These are phyloP conservation scores for Scortum barcoo DNA, from an alignment of 2,113 vertebrate species.

Conservation along the genomic window DNA sequence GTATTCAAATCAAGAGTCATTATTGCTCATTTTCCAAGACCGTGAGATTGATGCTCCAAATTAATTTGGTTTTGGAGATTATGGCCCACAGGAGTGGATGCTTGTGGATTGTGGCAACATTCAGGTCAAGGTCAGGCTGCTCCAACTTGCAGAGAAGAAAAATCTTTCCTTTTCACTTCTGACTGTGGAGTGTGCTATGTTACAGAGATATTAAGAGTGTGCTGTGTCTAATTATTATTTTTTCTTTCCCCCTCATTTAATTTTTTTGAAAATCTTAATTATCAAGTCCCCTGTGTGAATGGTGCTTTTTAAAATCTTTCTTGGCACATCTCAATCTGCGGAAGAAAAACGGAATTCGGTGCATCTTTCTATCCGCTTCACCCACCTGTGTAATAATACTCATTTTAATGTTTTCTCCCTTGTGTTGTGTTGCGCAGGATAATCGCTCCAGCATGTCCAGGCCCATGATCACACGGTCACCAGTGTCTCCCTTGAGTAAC, in stretches of 20 bases:
- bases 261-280: not conserved
- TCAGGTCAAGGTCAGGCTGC: constrained; percentile 84
- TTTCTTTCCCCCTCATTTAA: not conserved
- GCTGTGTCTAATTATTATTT: not conserved
- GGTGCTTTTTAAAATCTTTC: not conserved
- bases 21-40: constrained; percentile 74
- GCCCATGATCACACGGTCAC: constrained; percentile 98
- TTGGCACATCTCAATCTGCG: constrained; percentile 1
- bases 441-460: constrained; percentile 99
- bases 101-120: constrained; percentile 77
- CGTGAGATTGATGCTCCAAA: constrained; percentile 78
- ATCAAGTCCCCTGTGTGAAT: not conserved
- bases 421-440: constrained; percentile 85
- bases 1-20: constrained; percentile 74
- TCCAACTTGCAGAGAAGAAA: constrained; percentile 57
- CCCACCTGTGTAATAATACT: not conserved
- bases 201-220: not conserved
- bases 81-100: constrained; percentile 80
- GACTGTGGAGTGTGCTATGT: constrained; percentile 23
- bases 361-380: not conserved
- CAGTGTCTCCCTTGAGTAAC: constrained; percentile 97
- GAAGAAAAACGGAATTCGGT: not conserved
- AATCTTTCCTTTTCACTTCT: constrained; percentile 10
- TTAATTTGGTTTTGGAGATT: constrained; percentile 81
- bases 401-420: constrained; percentile 10